phyloP scores from a whole-genome alignment of 2,888 invertebrate species.

The Tenodera sinensis region DNA sequence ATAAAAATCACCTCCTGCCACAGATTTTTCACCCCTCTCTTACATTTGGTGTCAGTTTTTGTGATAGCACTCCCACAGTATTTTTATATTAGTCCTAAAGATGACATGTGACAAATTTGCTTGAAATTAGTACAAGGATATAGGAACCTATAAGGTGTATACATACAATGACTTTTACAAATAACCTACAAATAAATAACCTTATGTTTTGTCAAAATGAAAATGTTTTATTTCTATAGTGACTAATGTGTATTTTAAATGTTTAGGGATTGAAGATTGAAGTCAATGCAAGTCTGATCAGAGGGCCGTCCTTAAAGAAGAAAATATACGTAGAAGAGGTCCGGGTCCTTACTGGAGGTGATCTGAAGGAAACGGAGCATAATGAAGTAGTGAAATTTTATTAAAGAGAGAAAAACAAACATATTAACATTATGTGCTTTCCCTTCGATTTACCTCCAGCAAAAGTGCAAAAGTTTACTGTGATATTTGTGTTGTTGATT shows the following conservation, averaged over 20 bases:
- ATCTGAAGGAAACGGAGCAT: not conserved
- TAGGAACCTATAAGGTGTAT: no score
- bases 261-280: not conserved
- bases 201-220: no score
- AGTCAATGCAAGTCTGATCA: not conserved
- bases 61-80: no score
- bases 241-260: not conserved
- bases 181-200: no score
- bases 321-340: not conserved
- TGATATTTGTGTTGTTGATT: conserved; percentile 29
- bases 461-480: conserved; percentile 25
- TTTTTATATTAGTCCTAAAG: no score
- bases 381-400: not conserved
- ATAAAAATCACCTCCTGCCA: no score
- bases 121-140: no score
- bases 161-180: no score
- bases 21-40: no score
- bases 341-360: conserved; percentile 3
- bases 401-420: not conserved
- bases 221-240: no score
- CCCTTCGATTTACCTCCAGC: conserved; percentile 8
- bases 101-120: no score
- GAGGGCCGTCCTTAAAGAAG: not conserved
- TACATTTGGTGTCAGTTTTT: no score
- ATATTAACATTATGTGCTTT: not conserved